Evolutionary conservation across 2,888 invertebrate genomes (phyloP).

Genomic region (Uloborus plumipes): DNA sequence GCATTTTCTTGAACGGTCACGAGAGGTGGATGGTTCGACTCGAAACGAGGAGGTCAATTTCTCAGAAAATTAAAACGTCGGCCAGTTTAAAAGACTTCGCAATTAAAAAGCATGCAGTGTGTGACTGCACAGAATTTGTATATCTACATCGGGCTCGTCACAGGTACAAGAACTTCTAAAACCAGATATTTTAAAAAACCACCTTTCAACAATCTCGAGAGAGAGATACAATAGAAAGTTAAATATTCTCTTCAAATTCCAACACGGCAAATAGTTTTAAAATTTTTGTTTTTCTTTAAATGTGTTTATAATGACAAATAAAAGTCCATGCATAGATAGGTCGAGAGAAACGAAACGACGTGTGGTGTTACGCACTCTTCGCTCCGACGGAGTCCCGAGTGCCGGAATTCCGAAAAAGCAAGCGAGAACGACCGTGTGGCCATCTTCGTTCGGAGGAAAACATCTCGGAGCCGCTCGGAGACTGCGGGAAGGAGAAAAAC

Average conservation of each 20-base stretch:
- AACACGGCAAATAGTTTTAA: slow-evolving; percentile 31
- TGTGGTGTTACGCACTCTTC: too few relatives aligned
- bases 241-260: slow-evolving; percentile 54
- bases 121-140: slow-evolving; percentile 23
- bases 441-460: too few relatives aligned
- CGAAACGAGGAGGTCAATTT: too few relatives aligned
- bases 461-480: too few relatives aligned
- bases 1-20: neutral
- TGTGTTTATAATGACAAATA: too few relatives aligned
- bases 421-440: neutral
- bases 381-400: slow-evolving; percentile 5
- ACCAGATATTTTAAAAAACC: slow-evolving; percentile 48
- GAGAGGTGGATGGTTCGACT: too few relatives aligned
- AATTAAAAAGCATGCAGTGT: slow-evolving; percentile 53
- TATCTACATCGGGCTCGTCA: slow-evolving; percentile 44
- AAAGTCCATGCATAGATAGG: too few relatives aligned
- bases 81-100: neutral
- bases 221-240: slow-evolving; percentile 39
- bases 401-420: slow-evolving; percentile 58
- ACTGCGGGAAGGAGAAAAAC: too few relatives aligned
- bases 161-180: slow-evolving; percentile 55
- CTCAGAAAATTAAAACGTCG: too few relatives aligned
- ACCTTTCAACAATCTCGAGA: slow-evolving; percentile 13
- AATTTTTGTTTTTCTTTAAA: neutral
- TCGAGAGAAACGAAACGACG: neutral